A percentile compares a stretch with the other conserved stretches of the same genome.
These are phyloP conservation scores for Zosterops pallidus DNA, from an alignment of 2,113 vertebrate genomes.

Conservation along the genomic window DNA sequence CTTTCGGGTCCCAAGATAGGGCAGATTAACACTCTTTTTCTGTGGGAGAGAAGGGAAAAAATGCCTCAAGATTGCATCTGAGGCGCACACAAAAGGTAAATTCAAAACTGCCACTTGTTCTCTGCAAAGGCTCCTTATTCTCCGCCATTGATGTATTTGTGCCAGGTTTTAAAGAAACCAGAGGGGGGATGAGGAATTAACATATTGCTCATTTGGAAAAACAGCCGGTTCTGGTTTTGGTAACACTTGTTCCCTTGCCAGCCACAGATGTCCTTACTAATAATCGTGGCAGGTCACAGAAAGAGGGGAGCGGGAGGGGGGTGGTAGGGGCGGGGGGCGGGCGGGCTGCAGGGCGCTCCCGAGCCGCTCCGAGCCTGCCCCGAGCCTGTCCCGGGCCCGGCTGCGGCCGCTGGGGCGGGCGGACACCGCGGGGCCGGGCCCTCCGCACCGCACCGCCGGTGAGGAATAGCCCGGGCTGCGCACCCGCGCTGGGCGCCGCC, in stretches of 20 bases:
- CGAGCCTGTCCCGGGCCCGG: not conserved
- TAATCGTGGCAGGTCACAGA: constrained; percentile 76
- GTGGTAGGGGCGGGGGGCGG: not conserved
- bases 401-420: not conserved
- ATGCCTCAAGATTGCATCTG: constrained; percentile 70
- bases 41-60: constrained; percentile 58
- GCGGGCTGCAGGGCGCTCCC: not conserved
- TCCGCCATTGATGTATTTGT: constrained; percentile 57
- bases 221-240: constrained; percentile 72
- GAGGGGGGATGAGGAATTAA: constrained; percentile 65
- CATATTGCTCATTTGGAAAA: constrained; percentile 73
- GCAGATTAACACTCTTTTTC: constrained; percentile 68
- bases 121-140: constrained; percentile 42
- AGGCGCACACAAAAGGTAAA: constrained; percentile 61
- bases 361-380: not conserved
- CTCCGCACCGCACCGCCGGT: not conserved
- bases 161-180: constrained; percentile 68
- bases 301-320: constrained; percentile 29
- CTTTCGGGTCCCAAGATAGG: constrained; percentile 65
- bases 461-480: not conserved
- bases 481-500: not conserved
- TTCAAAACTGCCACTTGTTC: constrained; percentile 70
- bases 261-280: constrained; percentile 74
- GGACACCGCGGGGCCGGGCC: not conserved
- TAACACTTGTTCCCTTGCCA: constrained; percentile 71